Base-by-base conservation (phyloP, 1,140 invertebrate genomes). In the Holotrichia oblita region DNA sequence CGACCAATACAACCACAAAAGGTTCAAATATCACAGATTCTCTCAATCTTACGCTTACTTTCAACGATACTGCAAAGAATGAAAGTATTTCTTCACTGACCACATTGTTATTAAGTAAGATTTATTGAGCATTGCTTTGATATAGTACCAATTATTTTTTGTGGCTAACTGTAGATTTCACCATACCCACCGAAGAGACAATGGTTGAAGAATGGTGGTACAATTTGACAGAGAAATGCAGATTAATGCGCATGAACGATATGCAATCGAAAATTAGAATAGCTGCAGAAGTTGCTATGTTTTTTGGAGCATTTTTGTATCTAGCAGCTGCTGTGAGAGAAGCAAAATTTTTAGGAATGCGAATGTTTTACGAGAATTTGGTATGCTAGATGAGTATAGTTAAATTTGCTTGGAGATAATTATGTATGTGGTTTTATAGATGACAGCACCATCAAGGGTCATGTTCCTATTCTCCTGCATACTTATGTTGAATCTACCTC, bases 391-490 rank as follows among this genome's bases (percentile, higher is more conserved):
- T n/a, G n/a, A 14, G n/a, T 48, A 20, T 22, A n/a, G 9, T 34
- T 34, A 1, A 34, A 34, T 2, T 34, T 42, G 9, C 0, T 17
- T 6, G n/a, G 14, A 2, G 14, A 41, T 1, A 7, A 42, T 8
- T 55, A 27, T 55, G 48, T 24, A 76, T 24, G 4, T n/a, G n/a
- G n/a, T n/a, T 76, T 44, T 17, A 24, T 61, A 97, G 95, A 95
- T 92, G 90, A 96, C 94, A 0, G 95, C 95, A 17, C 94, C 95
- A 14, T 95, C 95, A 2, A 90, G 98, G 80, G 95, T 98, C 0
- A 94, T 98, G 92, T 99, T 99, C 86, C 89, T 99, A 74, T 92
- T 97, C 83, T 98, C 98, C 0, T 98, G 97, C 84, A 89, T 95
- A 48, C 89, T 99, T 77, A 93, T 98, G 87, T 87, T 96, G 82